These are phyloP conservation scores for Spilarctia lutea DNA, from an alignment of 2,888 invertebrate genomes.

Conservation along the genomic window DNA sequence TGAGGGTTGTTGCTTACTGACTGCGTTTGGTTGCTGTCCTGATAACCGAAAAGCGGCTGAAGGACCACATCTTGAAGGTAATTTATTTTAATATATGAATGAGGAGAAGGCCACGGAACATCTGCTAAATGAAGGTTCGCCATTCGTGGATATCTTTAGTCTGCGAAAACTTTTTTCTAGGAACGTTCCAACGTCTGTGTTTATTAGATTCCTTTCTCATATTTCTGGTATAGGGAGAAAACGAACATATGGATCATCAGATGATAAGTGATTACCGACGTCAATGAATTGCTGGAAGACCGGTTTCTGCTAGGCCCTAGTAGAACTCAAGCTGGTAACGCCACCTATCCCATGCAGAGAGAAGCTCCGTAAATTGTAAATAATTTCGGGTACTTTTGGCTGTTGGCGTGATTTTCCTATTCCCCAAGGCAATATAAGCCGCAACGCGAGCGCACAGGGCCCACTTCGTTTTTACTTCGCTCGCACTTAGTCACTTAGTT, in stretches of 20 bases:
- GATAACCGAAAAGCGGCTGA: slow-evolving; percentile 94
- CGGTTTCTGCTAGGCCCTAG: neutral
- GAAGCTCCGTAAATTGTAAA: too few relatives aligned
- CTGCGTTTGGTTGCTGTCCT: slow-evolving; percentile 95
- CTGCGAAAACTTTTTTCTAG: neutral
- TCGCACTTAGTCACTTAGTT: too few relatives aligned
- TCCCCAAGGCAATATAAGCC: too few relatives aligned
- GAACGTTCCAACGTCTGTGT: neutral
- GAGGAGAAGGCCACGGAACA: neutral
- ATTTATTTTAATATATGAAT: neutral
- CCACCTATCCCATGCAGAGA: too few relatives aligned
- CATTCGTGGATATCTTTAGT: neutral
- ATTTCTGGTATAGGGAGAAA: neutral
- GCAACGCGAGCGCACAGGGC: too few relatives aligned
- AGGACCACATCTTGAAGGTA: slow-evolving; percentile 91
- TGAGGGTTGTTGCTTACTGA: slow-evolving; percentile 93
- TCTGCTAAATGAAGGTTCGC: neutral
- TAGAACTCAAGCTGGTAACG: too few relatives aligned
- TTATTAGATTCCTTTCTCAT: neutral
- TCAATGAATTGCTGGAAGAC: too few relatives aligned
- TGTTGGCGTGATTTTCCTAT: too few relatives aligned
- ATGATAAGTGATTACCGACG: neutral
- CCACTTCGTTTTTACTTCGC: too few relatives aligned
- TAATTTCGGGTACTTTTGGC: too few relatives aligned
- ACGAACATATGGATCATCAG: neutral